Evolutionary conservation across 2,113 vertebrate genomes (phyloP).

Genomic region (Erpornis zantholeuca): DNA sequence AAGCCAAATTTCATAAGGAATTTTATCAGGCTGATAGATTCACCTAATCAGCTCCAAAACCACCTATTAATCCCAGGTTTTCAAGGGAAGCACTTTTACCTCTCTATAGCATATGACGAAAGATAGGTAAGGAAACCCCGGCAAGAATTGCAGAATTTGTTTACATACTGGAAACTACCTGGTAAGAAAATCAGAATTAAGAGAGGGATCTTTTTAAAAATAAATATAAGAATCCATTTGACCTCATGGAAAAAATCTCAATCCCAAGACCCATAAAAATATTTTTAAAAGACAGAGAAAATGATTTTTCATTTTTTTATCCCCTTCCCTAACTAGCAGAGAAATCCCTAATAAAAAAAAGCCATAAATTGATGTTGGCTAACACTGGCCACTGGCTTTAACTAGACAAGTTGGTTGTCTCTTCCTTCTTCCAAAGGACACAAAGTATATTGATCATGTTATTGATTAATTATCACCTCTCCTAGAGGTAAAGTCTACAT

Average conservation of each 20-base stretch:
- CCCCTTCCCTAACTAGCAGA: accelerated
- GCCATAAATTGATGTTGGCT: not conserved
- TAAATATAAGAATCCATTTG: not conserved
- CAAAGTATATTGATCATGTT: not conserved
- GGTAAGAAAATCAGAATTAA: not conserved
- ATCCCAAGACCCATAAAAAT: not conserved
- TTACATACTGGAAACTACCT: not conserved
- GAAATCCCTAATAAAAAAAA: not conserved
- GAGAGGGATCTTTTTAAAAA: not conserved
- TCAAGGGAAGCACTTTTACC: not conserved
- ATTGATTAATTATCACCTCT: not conserved
- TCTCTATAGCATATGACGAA: not conserved
- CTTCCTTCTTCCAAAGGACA: not conserved
- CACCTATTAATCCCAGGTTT: not conserved
- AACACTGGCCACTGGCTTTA: not conserved
- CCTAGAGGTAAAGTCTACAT: not conserved
- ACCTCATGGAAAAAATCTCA: not conserved
- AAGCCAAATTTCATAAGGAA: not conserved
- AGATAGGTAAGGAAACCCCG: not conserved
- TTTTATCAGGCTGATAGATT: not conserved
- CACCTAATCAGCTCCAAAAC: not conserved
- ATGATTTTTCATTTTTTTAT: not conserved
- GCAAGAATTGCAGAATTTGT: not conserved
- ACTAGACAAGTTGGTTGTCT: not conserved
- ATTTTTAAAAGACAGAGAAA: not conserved